Base-by-base conservation (phyloP, 1,140 invertebrate genomes). In the Drosophila sulfurigaster region DNA sequence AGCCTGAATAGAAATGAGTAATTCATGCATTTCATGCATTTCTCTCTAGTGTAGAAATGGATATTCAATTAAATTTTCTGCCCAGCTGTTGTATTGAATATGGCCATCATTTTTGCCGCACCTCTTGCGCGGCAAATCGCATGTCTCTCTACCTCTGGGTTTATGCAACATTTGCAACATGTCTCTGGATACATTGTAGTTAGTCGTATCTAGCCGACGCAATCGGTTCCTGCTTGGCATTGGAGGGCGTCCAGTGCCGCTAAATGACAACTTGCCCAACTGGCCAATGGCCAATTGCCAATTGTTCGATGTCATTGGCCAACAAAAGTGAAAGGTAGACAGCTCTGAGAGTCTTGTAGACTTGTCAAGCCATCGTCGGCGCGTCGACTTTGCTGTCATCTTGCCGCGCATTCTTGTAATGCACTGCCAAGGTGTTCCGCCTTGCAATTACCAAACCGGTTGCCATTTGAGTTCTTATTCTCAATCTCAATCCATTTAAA, bases 211-310 rank as follows among this genome's bases (percentile, higher is more conserved):
- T 65, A 52, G 35, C 35, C 52, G 52, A 8, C 25, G 20, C 25
- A 59, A 79, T 79, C 57, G 75, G 85, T 91, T 91, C 82, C 79
- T 91, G 82, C 58, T 83, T 88, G 88, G 80, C 82, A 88, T 83
- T 91, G 88, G 82, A 91, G 82, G 74, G 78, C 60, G 10, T 49
- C 49, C 48, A 30, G 38, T 11, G 8, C 2, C 15, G 30, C 69
- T 25, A 25, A 68, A 78, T 64, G 64, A 64, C 60, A 63, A 46
- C 43, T 30, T 38, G 35, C 35, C 56, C 59, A 62, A 51, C 56
- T 46, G 57, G 38, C 41, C 57, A 59, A 57, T 20, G 8, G 70
- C 60, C 41, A 43, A 43, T 43, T 16, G 25, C 41, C 57, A 32
- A 57, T 64, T 35, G 56, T 13, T 38, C 67, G 60, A 69, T 82